Conservation (phyloP, 2,113 vertebrate species). For the Actenoides lindsayi region DNA sequence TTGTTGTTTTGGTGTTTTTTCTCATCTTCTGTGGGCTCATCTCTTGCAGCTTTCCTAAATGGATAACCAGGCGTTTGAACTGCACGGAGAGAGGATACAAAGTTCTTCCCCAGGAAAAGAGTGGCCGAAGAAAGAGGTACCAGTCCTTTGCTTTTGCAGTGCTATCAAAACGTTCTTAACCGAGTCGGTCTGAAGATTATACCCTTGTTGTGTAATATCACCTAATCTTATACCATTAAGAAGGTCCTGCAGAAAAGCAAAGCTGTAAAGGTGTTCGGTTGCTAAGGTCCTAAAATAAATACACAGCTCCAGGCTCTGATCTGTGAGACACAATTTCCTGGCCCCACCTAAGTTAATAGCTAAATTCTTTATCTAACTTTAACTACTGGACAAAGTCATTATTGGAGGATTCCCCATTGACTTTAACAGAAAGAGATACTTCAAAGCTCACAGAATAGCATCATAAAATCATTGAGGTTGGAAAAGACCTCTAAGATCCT, state of each 20-base stretch:
- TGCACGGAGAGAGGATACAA: background rate
- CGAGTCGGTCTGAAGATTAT: background rate
- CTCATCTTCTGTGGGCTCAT: background rate
- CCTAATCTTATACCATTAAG: background rate
- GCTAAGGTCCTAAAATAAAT: background rate
- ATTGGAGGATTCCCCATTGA: background rate
- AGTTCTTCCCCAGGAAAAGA: background rate
- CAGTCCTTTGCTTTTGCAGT: background rate
- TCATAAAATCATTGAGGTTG: no score
- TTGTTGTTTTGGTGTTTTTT: background rate
- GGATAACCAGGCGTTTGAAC: slow-evolving; percentile 73
- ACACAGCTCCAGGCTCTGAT: background rate
- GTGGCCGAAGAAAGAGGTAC: background rate
- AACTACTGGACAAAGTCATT: background rate
- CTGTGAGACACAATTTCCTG: background rate
- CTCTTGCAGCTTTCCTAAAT: background rate
- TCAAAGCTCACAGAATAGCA: background rate
- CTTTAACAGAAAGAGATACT: background rate
- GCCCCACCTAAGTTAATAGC: background rate
- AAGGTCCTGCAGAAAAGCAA: background rate
- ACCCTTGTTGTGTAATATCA: background rate
- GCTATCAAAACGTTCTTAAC: background rate
- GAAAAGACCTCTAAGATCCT: no score
- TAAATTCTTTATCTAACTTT: background rate
- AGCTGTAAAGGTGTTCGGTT: background rate